These are phyloP conservation scores for Knipowitschia caucasica DNA, from an alignment of 2,797 vertebrate genomes.

Conservation along the genomic window DNA sequence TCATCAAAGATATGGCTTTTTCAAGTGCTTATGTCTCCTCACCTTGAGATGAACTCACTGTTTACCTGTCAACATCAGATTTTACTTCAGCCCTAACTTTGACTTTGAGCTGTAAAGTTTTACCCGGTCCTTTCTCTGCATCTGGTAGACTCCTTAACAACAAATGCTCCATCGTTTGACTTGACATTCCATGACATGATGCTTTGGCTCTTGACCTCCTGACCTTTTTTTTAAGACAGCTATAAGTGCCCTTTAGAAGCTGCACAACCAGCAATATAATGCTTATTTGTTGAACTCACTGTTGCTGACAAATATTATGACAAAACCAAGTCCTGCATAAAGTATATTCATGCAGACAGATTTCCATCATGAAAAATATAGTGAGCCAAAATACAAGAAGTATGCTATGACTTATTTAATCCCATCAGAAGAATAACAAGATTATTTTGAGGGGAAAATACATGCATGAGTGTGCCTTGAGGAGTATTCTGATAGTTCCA, in stretches of 20 bases:
- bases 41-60: conserved; percentile 72
- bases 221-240: conserved; percentile 60
- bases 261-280: conserved; percentile 53
- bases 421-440: not conserved
- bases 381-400: not conserved
- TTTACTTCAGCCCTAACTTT: conserved; percentile 61
- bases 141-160: conserved; percentile 61
- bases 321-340: conserved; percentile 36
- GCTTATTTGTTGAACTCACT: conserved; percentile 50
- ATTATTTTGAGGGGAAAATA: conserved; percentile 14
- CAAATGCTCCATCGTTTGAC: conserved; percentile 65
- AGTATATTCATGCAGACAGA: no score
- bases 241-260: conserved; percentile 45
- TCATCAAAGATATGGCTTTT: conserved; percentile 48
- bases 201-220: conserved; percentile 64
- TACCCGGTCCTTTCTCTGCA: conserved; percentile 18
- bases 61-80: conserved; percentile 65
- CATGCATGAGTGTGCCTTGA: conserved; percentile 16
- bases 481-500: conserved; percentile 13
- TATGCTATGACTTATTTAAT: not conserved
- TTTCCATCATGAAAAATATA: not conserved
- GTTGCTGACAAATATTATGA: conserved; percentile 35
- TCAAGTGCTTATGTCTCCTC: conserved; percentile 60
- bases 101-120: conserved; percentile 33
- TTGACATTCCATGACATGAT: conserved; percentile 54